phyloP scores from a whole-genome alignment of 2,888 invertebrate species.

The Monopis laevigella region DNA sequence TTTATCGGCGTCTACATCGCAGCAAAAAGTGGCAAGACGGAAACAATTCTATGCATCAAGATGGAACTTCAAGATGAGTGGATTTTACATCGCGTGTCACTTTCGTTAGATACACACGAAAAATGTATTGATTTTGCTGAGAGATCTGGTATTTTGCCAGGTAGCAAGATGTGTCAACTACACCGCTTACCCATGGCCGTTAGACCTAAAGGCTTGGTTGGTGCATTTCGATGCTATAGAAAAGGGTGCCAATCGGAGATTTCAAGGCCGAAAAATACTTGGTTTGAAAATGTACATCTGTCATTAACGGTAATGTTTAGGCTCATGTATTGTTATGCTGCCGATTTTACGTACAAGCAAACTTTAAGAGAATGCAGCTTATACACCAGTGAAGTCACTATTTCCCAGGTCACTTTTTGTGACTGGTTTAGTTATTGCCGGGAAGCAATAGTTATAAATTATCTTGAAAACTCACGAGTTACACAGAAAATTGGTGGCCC shows the following conservation, averaged over 20 bases:
- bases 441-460: no score
- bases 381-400: not conserved
- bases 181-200: not conserved
- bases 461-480: no score
- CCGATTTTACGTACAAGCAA: not conserved
- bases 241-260: not conserved
- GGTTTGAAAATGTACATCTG: conserved; percentile 1
- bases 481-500: no score
- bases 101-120: not conserved
- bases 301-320: not conserved
- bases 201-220: not conserved
- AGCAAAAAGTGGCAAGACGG: not conserved
- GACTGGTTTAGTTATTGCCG: no score
- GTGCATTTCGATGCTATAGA: no score
- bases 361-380: conserved; percentile 2
- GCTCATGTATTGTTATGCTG: conserved; percentile 2
- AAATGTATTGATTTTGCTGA: not conserved
- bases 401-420: conserved; percentile 14
- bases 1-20: no score
- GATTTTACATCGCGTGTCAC: not conserved
- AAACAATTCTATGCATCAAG: not conserved
- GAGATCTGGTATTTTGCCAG: not conserved
- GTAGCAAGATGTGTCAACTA: not conserved
- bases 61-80: not conserved
- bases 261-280: not conserved